Base-by-base conservation (phyloP, 1,140 invertebrate genomes). In the Heliconius himera region DNA sequence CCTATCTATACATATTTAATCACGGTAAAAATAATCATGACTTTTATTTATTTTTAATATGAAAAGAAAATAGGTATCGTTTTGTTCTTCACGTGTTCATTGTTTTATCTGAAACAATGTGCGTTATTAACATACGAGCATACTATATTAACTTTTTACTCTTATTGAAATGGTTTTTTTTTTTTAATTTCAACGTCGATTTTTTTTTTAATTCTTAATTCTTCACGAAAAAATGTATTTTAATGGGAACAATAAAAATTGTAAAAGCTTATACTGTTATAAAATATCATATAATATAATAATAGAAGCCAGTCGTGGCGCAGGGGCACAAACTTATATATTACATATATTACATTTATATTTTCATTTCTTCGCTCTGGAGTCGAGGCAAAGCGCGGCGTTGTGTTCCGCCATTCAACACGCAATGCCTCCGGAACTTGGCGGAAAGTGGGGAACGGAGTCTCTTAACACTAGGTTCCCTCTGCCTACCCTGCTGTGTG, bases 11-110 rank as follows among this genome's bases (percentile, higher is more conserved):
- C 16, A 66, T 26, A 66, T 13, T 13, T 26, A 29, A 66, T 66
- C 11, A 66, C 11, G 3, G 60, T 13, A 22, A 29, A 66, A 66
- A 29, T 26, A 66, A 66, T 66, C 60, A 66, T 16, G 60, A 66
- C 22, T 66, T 66, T 66, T 66, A 66, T 66, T 66, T 66, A 66
- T 66, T 26, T 66, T 66, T 66, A 26, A 66, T 66, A 66, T 66
- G 11, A 66, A 66, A 66, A 66, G 60, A 66, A 29, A 66, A 66
- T 66, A 29, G 26, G 60, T 29, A 66, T 66, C 60, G n/a, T 26
- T 66, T 66, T 66, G n/a, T 66, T 66, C 60, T 26, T 66, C 13
- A 29, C 22, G 60, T 29, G 60, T 29, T 66, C 60, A 26, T 66
- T 66, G 60, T 66, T 66, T 66, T 16, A 66, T 66, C 3, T 66